Conservation (phyloP, 2,113 vertebrate species). For the Carollia perspicillata region DNA sequence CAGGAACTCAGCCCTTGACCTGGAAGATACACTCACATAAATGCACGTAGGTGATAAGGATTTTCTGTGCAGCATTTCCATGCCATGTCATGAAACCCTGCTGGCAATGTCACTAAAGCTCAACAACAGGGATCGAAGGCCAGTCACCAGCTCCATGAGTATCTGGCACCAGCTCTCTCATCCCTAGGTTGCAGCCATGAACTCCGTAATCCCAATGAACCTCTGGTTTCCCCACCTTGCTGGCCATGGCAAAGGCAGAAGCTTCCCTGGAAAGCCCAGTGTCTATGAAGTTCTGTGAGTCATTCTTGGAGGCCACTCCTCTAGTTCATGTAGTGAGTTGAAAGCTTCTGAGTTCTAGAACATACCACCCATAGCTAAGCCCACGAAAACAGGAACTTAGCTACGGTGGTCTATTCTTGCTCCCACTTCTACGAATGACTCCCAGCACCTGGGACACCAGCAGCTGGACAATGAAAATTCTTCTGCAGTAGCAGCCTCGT, state of each 20-base stretch:
- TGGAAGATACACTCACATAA: not conserved
- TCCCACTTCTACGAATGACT: not conserved
- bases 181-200: not conserved
- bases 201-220: not conserved
- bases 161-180: not conserved
- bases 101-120: not conserved
- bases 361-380: not conserved
- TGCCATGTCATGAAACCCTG: too few species aligned
- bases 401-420: not conserved
- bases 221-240: not conserved
- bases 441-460: not conserved
- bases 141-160: rapidly evolving
- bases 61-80: not conserved
- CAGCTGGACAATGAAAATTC: rapidly evolving
- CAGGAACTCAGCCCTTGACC: not conserved
- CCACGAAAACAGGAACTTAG: not conserved
- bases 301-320: not conserved
- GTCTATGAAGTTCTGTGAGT: not conserved
- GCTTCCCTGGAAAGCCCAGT: not conserved
- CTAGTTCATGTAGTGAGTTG: not conserved
- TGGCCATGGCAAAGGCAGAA: not conserved
- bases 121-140: not conserved
- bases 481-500: not conserved
- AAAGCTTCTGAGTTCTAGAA: not conserved
- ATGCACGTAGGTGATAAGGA: not conserved